Base-by-base conservation (phyloP, 2,888 invertebrate species). In the Drosophila austrosaltans region DNA sequence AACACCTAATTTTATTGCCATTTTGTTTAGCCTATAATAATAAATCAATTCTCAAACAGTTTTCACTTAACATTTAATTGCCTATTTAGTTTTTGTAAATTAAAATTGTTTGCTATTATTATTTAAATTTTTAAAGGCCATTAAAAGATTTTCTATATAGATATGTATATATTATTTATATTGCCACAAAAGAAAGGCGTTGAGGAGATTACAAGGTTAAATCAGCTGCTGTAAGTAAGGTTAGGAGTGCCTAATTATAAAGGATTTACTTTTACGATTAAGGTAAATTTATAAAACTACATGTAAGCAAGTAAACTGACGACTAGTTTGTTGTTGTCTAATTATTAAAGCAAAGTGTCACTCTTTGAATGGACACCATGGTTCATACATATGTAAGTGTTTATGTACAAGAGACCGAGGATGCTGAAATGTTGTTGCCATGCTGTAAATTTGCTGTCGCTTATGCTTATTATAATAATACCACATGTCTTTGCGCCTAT, bases 401-500 rank as follows among this genome's bases (percentile, higher is more conserved):
- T 36, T 36, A 36, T 36, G 36, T 28, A 56, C 22, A 57, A 57
- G 57, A 39, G 57, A 32, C 39, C 39, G 22, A n/a, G 42, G 28
- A 62, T 53, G 62, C 20, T 10, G 40, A 62, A 78, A 78, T 77
- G 71, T 77, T 76, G 72, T 79, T 79, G 75, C 77, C 60, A 79
- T 79, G 79, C 77, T 63, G 66, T 16, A 16, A 16, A 53, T n/a
- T 57, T 61, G 59, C 57, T 58, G 28, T 57, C 53, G 59, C 57
- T 58, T 59, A 56, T 57, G 57, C 39, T 57, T 57, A 39, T 57
- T 57, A 57, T 57, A 57, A 39, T 39, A 4, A 57, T 57, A 61
- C 39, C 53, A 48, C 56, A 44, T 57, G 57, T 22, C 57, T 32
- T 22, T 54, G 54, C n/a, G 30, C 30, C 54, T 59, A 39, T 40